Evolutionary conservation across 37 sponge, comb jelly and placozoan genomes (phyloP), one percentile per base, ranked within the genome.

Genomic region (Oscarella lobularis): DNA sequence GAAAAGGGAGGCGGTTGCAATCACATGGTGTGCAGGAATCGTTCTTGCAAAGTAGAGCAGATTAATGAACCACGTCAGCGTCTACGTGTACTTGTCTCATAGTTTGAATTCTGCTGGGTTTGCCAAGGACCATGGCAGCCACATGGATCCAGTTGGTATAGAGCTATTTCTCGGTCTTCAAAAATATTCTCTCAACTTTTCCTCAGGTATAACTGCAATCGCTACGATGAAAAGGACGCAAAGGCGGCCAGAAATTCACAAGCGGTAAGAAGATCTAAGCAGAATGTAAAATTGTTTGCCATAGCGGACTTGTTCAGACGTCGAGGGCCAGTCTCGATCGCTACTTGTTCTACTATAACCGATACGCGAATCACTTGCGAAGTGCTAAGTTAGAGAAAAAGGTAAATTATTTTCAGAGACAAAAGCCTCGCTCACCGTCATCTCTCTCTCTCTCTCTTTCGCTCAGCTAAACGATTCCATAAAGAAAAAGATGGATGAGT

Each of bases 1-100:
- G 95, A 94, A 74, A 94, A 94, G 84, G 89, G 83, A 55, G 95
- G 95, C 2, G 95, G 95, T 29, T 94, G 95, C 69, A 94, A 94
- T 67, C 95, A 94, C 83, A 94, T 94, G 87, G 82, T 89, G 66
- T 76, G 89, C 32, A 29, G 70, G 3, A 37, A 77, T 27, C 9
- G 9, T 9, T 29, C n/a, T 5, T 74, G 75, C 75, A 74, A 74
- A 66, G 75, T 74, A 4, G 6, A 35, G 29, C 4, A 20, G 4
- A 4, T 68, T 68, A 30, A 4, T 14, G 33, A 4, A 4, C 6
- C 5, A 14, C 4, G 6, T 68, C 54, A 5, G 9, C 9, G 20
- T 74, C 9, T 66, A 9, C 4, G 6, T 74, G 41, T 74, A 5
- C 27, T 74, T 6, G 27, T 5, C 27, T 9, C 27, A 39, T 14